phyloP scores from a whole-genome alignment of 2,113 vertebrate genomes.

The Nerophis ophidion region DNA sequence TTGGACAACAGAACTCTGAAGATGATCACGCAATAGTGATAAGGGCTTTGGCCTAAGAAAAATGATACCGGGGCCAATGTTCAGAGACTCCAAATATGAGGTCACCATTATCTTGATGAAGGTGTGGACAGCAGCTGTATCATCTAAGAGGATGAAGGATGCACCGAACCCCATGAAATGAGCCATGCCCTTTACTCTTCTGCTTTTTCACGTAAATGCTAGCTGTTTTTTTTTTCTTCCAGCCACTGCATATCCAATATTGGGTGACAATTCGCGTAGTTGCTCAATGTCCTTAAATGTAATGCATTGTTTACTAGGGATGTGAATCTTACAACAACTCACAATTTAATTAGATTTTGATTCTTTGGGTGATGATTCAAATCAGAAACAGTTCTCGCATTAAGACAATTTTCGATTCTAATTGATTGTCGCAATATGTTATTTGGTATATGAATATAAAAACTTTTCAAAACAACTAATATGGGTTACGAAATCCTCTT shows the following conservation, averaged over 20 bases:
- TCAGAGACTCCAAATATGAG: conserved; percentile 50
- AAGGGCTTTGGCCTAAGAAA: conserved; percentile 39
- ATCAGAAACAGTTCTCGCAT: no score
- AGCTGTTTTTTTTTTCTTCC: conserved; percentile 9
- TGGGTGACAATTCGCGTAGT: no score
- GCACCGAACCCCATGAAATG: conserved; percentile 51
- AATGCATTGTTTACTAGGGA: no score
- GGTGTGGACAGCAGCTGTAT: conserved; percentile 54
- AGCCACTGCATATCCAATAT: conserved; percentile 9
- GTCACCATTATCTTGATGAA: conserved; percentile 64
- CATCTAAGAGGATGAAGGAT: conserved; percentile 51
- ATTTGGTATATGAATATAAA: no score
- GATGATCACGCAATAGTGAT: conserved; percentile 42
- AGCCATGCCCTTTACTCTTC: conserved; percentile 48
- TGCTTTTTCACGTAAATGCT: conserved; percentile 28
- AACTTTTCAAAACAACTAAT: no score
- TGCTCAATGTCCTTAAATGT: no score
- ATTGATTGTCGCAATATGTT: no score
- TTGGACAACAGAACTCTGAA: conserved; percentile 25
- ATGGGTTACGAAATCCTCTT: no score
- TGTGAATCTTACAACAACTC: no score
- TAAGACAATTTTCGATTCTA: no score
- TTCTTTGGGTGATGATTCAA: no score
- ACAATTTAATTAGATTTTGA: no score
- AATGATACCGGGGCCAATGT: conserved; percentile 51